Evolutionary conservation across 2,113 vertebrate species (phyloP), one percentile per base, ranked within the genome.

Genomic region (Syrmaticus mikado): DNA sequence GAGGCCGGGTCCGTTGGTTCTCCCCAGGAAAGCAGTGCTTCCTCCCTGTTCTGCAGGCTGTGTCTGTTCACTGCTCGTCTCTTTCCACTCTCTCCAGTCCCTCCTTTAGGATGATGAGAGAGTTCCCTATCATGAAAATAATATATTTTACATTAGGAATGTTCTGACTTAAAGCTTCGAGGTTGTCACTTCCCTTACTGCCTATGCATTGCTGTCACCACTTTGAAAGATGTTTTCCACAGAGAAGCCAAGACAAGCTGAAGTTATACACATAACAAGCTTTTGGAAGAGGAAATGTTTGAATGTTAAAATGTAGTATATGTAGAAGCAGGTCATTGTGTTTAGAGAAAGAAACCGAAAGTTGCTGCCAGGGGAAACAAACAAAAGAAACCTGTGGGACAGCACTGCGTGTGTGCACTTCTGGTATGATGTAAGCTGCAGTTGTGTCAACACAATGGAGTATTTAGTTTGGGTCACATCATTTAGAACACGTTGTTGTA

Each of bases 271-370:
- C 27, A 18, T 62, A 17, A 46, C 64, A 48, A 43, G 4, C 19
- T 68, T 82, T 57, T 82, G 28, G 34, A 64, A 70, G 45, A 74
- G 28, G 13, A 22, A 28, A 58, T 38, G 38, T 55, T 71, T 58
- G 24, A 38, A 0, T 41, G 41, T 55, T 18, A 25, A 74, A 64
- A 55, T 24, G 1, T 22, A 62, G 5, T 28, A 5, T 22, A 27
- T 40, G 21, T 85, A 68, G 70, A 57, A 53, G 22, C 43, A 68
- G 67, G 30, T 76, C 30, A 27, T 50, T 77, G 34, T 76, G 8
- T 65, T 76, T 65, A 70, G 79, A 91, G 74, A 89, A 71, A 84
- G 93, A 95, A 96, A 94, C 70, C 66, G 75, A 87, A 94, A 94
- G 87, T 48, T 89, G 72, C 27, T 19, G 16, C 30, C 0, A 11